Evolutionary conservation across 2,797 vertebrate species (phyloP).

Genomic region (Myiothlypis coronata): DNA sequence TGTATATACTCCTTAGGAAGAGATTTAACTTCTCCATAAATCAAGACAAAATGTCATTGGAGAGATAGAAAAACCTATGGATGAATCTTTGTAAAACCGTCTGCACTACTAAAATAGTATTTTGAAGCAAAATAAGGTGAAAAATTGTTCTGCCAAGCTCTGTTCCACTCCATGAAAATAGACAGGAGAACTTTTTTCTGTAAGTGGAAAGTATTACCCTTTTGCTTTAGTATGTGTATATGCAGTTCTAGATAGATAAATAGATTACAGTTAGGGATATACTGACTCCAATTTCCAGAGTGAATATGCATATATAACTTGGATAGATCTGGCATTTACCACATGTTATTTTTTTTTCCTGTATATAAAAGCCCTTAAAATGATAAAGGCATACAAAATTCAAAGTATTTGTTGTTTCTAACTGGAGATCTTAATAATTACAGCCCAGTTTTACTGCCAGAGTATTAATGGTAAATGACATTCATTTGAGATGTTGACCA

Average conservation of each 20-base stretch:
- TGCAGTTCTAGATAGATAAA: neutral
- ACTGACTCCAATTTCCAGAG: neutral
- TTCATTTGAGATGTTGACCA: neutral
- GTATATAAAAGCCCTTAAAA: neutral
- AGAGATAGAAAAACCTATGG: neutral
- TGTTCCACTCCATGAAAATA: neutral
- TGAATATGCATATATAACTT: neutral
- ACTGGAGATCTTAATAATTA: neutral
- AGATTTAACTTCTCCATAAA: neutral
- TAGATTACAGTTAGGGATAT: neutral
- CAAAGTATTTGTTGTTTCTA: neutral
- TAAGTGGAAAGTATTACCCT: slow-evolving; percentile 39
- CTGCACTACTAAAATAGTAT: neutral
- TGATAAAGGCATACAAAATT: neutral
- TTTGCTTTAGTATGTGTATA: slow-evolving; percentile 6
- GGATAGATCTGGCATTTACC: neutral
- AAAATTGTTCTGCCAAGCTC: neutral
- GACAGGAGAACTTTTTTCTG: neutral
- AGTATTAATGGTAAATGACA: neutral
- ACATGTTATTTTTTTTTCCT: neutral
- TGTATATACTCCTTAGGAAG: neutral
- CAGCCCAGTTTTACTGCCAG: neutral
- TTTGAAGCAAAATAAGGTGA: neutral
- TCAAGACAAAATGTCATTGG: neutral
- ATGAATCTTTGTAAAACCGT: neutral